Evolutionary conservation across 2,888 invertebrate species (phyloP), one percentile per base, ranked within the genome.

Genomic region (Drosophila gaucha): DNA sequence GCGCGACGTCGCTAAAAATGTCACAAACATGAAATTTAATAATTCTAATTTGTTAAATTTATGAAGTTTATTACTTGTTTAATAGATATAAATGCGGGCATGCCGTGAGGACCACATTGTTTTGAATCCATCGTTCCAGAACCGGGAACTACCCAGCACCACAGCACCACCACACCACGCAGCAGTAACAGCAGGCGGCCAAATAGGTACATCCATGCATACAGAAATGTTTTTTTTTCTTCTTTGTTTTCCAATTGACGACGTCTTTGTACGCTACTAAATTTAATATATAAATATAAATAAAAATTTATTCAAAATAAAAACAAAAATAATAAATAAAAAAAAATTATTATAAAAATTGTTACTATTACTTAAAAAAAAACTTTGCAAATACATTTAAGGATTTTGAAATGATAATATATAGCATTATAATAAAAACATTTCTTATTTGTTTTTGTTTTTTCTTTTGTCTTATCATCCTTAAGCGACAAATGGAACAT

Each of bases 31-130:
- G 60, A 80, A 80, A 86, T 86, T 78, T 82, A 80, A 84, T 78
- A 84, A 80, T 75, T 86, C 67, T 68, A 86, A 80, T 86, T 84
- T 84, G 62, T 51, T 55, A 54, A 83, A 77, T 86, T 82, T 78
- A 78, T 78, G 65, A 86, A 86, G 73, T 83, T 83, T 82, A 82
- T 86, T 75, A 75, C 75, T 68, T 52, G 74, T 73, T 77, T 73
- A 83, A 83, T 75, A 69, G 77, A 72, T 74, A 74, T 74, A 76
- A 83, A 63, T 65, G 68, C 62, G 60, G 54, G 41, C 46, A 56
- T 46, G 50, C 35, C 18, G 47, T 14, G 44, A 9, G 43, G 10
- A 33, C 50, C 58, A 30, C 69, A 74, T 69, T 72, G 69, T 68
- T 69, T 36, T 28, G 36, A 58, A 69, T 58, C 41, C 50, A 58